Conservation (phyloP, 2,888 invertebrate genomes). For the Labia minor region DNA sequence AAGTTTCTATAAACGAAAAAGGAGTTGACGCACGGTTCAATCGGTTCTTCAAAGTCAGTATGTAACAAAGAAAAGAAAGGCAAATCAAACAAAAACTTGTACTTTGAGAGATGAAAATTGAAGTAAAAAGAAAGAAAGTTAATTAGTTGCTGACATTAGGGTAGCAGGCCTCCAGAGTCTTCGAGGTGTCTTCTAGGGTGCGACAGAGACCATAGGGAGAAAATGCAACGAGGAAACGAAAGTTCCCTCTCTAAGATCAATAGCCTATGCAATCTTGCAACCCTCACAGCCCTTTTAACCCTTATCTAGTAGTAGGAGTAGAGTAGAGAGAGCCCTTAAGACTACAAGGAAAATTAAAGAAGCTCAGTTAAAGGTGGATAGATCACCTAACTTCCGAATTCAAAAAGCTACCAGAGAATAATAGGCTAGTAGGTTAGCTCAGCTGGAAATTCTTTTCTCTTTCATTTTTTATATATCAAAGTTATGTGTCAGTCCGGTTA, state of each 20-base stretch:
- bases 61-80: neutral
- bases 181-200: neutral
- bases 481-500: no score
- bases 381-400: neutral
- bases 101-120: conserved; percentile 1
- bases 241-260: neutral
- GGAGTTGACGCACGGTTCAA: no score
- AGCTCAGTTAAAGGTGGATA: neutral
- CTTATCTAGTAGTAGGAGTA: neutral
- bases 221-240: neutral
- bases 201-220: neutral
- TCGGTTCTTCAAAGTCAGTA: neutral
- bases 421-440: no score
- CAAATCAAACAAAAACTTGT: neutral
- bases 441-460: no score
- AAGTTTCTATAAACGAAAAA: no score
- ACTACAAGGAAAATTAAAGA: neutral
- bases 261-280: conserved; percentile 3
- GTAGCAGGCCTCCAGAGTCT: neutral
- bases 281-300: neutral
- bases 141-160: neutral
- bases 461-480: no score
- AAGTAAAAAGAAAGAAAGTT: neutral
- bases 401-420: no score
- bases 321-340: neutral